Base-by-base conservation (phyloP, 30 jellyfish, hydroid and myxozoan genomes). In the Chrysaora quinquecirrha region DNA sequence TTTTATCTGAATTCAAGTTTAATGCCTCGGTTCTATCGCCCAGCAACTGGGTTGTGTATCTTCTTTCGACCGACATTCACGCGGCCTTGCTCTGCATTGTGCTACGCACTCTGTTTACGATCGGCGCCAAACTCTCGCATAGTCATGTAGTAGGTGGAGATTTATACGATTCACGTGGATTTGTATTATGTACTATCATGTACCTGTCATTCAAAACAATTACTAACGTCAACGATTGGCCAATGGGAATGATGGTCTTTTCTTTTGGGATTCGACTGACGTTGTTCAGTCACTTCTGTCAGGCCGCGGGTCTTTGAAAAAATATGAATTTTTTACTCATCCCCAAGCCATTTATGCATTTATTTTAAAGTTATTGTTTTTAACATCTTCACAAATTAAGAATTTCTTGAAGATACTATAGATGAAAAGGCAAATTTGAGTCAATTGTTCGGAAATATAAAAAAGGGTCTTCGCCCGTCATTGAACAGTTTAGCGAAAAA, bases 171-270 rank as follows among this genome's bases (percentile, higher is more conserved):
- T 82, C 92, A 82, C 92, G 92, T 82, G 92, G 85, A 60, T 54
- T 52, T 47, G 76, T 66, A 82, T 82, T 82, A 56, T 82, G 64
- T 62, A 25, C 85, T 24, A 58, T 54, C 92, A 82, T 82, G 92
- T 82, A 82, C 92, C 92, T 82, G 92, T 82, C 92, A 82, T 54
- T 82, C 92, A 82, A 34, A 69, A 58, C 92, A 82, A 50, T 82
- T 64, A 78, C 27, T 56, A 69, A 48, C 33, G 50, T 61, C 75
- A 30, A 19, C 23, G 38, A 12, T 65, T 30, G 72, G 32, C 92
- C 92, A 82, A 82, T 82, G 73, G 72, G 68, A 80, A 12, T 33
- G 12, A 73, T 20, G 16, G 54, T 34, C 71, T 23, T 68, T 35
- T 60, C 54, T 3, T 14, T 3, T 38, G 54, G 54, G 54, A 38